Evolutionary conservation across 2,888 invertebrate genomes (phyloP), one percentile per base, ranked within the genome.

Genomic region (Euplexia lucipara): DNA sequence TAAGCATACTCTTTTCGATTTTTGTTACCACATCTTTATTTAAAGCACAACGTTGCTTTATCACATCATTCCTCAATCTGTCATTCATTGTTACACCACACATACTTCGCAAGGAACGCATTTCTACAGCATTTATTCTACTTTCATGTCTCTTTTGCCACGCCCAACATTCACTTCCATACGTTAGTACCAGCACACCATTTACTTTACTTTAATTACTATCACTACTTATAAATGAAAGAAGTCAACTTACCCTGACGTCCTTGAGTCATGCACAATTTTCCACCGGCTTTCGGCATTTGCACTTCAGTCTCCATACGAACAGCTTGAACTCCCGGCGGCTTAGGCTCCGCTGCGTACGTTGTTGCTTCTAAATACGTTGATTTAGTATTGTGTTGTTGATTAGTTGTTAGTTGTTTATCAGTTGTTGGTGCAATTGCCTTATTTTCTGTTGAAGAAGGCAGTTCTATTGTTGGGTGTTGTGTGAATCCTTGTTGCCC

Each of bases 261-360:
- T 0, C 85, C 86, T 10, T 86, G 82, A 14, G 70, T 76, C 0
- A 83, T n/a, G 2, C 76, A 78, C 0, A 87, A 48, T 47, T 88
- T 88, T 0, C 88, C 88, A 0, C 87, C 88, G 7, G 74, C 65
- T 12, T 75, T 78, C 0, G 63, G 60, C 1, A 71, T 45, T 12
- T 66, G 67, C 0, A 78, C 34, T 1, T 70, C 70, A 2, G 75
- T 68, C 3, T 44, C 45, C 0, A 64, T 48, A 26, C 51, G 39
- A 0, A 61, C 56, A 14, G 54, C 35, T 6, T 68, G 58, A 1
- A 49, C 6, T 1, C 84, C 83, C 0, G 86, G 86, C 0, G 86
- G 81, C 4, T 48, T 76, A 0, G 83, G 83, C 12, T 69, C 71
- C 0, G 61, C 32, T 0, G 45, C 51, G 8, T 75, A 70, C 1